Base-by-base conservation (phyloP, 2,888 invertebrate genomes). In the Hemaris fuciformis region DNA sequence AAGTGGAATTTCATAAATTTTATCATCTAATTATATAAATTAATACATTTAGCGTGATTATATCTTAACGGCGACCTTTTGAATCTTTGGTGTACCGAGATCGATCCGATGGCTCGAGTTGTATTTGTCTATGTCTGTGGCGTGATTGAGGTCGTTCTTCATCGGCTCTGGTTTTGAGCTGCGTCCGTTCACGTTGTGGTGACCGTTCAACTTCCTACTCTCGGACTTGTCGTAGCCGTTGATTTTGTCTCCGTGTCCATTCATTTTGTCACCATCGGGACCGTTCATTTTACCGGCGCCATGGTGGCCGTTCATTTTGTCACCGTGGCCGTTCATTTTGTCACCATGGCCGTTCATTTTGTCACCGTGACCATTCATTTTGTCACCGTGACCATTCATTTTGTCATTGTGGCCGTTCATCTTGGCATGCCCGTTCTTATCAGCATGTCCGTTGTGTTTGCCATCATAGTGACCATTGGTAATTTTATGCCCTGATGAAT, bases 51-150 rank as follows among this genome's bases (percentile, higher is more conserved):
- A 68, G 68, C 66, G 58, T 62, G 64, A 66, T 74, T 85, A 90
- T 72, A 83, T 90, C 80, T 91, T 91, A 75, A 91, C 83, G 75
- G 91, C 88, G 71, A 90, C 86, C 77, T 90, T 91, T 80, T 87
- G 85, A 77, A 90, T 91, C 89, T 91, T 91, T 88, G 91, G 91
- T 85, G 91, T 77, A 69, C 79, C 81, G 83, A 88, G 83, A 86
- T 85, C 85, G 75, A 85, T 78, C 71, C 79, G 79, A 77, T 79
- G 84, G 69, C 68, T 78, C 62, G 80, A 81, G 69, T 83, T 79
- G 69, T 76, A 77, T 68, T 71, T 73, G 38, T 78, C 77, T 46
- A 82, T 62, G 58, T 80, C 80, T 0, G 68, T n/a, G 18, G 74
- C 76, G 59, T 71, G 78, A 13, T 67, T 67, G 58, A 69, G 70